These are phyloP conservation scores for Rhizoglyphus robini DNA, from an alignment of 1,140 invertebrate species.

Conservation along the genomic window DNA sequence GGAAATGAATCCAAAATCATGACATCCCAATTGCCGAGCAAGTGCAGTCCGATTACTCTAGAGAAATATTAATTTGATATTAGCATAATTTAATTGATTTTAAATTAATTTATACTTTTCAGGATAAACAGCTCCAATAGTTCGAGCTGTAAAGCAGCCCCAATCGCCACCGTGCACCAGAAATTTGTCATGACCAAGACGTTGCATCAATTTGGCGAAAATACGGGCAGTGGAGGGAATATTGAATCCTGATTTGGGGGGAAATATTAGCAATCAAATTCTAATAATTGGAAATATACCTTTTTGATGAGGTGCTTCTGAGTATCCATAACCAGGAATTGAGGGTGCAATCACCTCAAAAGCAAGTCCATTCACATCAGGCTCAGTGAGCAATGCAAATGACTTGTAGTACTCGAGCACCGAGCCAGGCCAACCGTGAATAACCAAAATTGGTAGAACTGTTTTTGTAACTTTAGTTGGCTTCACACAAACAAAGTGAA, in stretches of 20 bases:
- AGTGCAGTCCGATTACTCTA: background rate
- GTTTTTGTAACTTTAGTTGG: conserved; percentile 29
- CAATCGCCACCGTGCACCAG: conserved; percentile 66
- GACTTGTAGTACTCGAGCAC: conserved; percentile 70
- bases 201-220: conserved; percentile 65
- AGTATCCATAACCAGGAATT: conserved; percentile 71
- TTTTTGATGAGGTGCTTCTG: conserved; percentile 44
- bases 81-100: too few species aligned
- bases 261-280: too few species aligned
- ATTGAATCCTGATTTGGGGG: conserved; percentile 34
- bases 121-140: conserved; percentile 21
- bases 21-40: background rate
- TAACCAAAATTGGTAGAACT: conserved; percentile 11
- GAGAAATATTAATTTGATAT: background rate
- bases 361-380: conserved; percentile 44
- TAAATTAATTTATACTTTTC: conserved; percentile 13
- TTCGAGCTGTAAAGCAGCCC: conserved; percentile 31
- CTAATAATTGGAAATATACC: too few species aligned
- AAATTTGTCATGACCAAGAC: conserved; percentile 58
- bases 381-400: conserved; percentile 47
- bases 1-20: background rate
- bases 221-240: conserved; percentile 50
- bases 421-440: conserved; percentile 75
- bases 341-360: conserved; percentile 58
- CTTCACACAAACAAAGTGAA: conserved; percentile 44